phyloP scores from a whole-genome alignment of 2,888 invertebrate species.

The Apantesis nais region DNA sequence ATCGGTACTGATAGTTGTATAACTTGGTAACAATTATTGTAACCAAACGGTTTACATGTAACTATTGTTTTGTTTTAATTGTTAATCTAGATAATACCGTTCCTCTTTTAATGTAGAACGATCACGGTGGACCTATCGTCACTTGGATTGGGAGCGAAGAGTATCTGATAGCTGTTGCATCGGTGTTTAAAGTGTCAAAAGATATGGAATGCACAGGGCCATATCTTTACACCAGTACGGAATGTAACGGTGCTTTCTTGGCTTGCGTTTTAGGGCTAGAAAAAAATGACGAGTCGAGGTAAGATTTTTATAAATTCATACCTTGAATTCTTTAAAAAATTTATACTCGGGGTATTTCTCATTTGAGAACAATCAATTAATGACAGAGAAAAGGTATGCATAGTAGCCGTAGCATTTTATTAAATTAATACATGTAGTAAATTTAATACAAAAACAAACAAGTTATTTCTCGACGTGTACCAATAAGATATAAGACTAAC shows the following conservation, averaged over 20 bases:
- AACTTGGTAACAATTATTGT: too few species aligned
- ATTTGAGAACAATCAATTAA: too few species aligned
- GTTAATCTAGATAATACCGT: neutral
- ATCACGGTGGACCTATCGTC: constrained; percentile 68
- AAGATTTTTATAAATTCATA: neutral
- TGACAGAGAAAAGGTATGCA: too few species aligned
- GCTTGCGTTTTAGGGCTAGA: constrained; percentile 51
- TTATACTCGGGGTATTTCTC: too few species aligned
- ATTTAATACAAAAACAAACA: neutral
- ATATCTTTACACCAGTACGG: constrained; percentile 63
- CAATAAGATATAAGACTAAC: neutral
- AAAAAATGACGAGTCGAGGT: neutral
- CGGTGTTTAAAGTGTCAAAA: constrained; percentile 56
- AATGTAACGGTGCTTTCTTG: constrained; percentile 59
- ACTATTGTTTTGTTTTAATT: too few species aligned
- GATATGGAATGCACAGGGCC: constrained; percentile 56
- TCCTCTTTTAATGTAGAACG: constrained; percentile 54
- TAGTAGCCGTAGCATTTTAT: too few species aligned
- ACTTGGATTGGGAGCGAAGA: constrained; percentile 56
- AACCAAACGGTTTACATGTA: neutral
- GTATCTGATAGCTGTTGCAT: constrained; percentile 62
- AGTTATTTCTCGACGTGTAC: neutral
- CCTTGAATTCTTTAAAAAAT: too few species aligned
- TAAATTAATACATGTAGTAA: too few species aligned
- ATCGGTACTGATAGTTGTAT: too few species aligned